Percentiles rank a stretch among this genome's conserved stretches.
phyloP scores from a whole-genome alignment of 2,797 vertebrate species.

The Sebastes variabilis region DNA sequence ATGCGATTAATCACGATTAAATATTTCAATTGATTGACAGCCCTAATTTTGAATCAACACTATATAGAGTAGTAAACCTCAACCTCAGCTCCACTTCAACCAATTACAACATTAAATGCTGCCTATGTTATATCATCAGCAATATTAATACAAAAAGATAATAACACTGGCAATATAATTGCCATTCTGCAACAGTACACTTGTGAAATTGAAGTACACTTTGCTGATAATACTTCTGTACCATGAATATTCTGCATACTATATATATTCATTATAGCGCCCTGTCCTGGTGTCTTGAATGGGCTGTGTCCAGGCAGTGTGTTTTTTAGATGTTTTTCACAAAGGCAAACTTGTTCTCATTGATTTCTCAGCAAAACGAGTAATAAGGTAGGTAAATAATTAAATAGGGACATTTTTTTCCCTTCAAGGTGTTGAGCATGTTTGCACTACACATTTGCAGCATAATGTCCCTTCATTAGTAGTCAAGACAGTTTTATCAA shows the following conservation, averaged over 20 bases:
- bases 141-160: background rate
- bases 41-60: rapidly evolving
- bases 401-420: background rate
- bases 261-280: too few relatives aligned
- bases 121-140: background rate
- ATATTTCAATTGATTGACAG: too few relatives aligned
- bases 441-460: background rate
- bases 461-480: background rate
- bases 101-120: background rate
- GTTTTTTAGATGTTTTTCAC: background rate
- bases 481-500: background rate
- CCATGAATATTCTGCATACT: background rate
- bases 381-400: background rate
- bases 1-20: too few relatives aligned
- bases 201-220: background rate
- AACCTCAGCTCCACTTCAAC: background rate
- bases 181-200: background rate
- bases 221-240: background rate
- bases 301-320: background rate
- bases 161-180: background rate
- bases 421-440: background rate
- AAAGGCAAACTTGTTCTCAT: background rate
- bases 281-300: background rate
- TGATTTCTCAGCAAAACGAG: background rate
- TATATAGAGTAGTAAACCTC: background rate